Base-by-base conservation (phyloP, 2,888 invertebrate genomes). In the Agapostemon virescens region DNA sequence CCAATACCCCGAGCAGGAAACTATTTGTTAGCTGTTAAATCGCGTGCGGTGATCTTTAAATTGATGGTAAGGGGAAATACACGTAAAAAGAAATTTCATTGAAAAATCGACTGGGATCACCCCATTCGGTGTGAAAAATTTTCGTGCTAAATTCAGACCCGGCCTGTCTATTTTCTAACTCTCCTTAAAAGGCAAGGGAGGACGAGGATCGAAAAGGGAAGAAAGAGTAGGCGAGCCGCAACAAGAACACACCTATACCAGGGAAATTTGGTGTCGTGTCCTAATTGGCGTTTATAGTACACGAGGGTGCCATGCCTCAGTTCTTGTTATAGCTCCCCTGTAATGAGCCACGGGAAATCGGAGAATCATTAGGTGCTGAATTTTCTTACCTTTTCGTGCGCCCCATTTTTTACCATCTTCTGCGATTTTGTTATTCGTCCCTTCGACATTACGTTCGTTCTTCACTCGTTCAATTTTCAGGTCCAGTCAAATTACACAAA, bases 271-370 rank as follows among this genome's bases (percentile, higher is more conserved):
- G 89, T 85, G 86, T 84, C 82, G 26, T 58, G 36, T 75, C 80
- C 82, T 89, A 89, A 89, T 89, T 89, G 89, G 89, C 85, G 85
- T 88, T 89, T 86, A 87, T 84, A 74, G 81, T 84, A 83, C 89
- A 75, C 86, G 42, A 72, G 86, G 87, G 88, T 85, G 68, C 83
- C 77, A 84, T 88, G 64, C 83, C 82, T 88, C 85, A 82, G 55
- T 72, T 74, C 77, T 63, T 85, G 76, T 84, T 83, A 86, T 71
- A 81, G 85, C 75, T 67, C 72, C 67, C 67, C 71, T 73, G 64
- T 89, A 89, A 89, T 87, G 84, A 87, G 82, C 84, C 83, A 84
- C 79, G 79, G 72, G 87, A 88, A 77, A 86, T 85, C 77, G 78
- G 83, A 84, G 83, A 75, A 72, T 80, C 84, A 81, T 81, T 84